Conservation (phyloP, 2,888 invertebrate genomes). For the Oligia strigilis region DNA sequence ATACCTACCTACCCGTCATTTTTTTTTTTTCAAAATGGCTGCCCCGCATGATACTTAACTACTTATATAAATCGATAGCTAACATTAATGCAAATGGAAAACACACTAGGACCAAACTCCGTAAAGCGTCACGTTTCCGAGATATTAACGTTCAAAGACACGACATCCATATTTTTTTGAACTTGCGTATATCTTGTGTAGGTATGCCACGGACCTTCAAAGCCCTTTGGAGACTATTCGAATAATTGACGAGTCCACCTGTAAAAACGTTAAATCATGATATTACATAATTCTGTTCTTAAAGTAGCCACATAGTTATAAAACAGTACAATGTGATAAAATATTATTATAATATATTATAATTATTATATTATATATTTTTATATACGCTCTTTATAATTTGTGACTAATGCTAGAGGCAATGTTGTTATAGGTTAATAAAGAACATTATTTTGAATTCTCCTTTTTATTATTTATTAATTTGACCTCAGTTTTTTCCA, state of each 20-base stretch:
- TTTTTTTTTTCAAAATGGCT: conserved; percentile 2
- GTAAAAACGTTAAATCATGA: not conserved
- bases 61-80: too few relatives aligned
- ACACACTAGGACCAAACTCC: too few relatives aligned
- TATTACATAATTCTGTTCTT: conserved; percentile 27
- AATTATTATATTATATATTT: conserved; percentile 72
- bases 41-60: too few relatives aligned
- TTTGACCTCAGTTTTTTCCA: not conserved
- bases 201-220: not conserved
- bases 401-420: conserved; percentile 77
- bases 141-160: too few relatives aligned
- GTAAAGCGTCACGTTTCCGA: too few relatives aligned
- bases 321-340: conserved; percentile 70
- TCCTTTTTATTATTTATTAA: conserved; percentile 44
- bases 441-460: conserved; percentile 67
- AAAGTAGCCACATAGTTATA: conserved; percentile 36
- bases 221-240: not conserved
- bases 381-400: conserved; percentile 75
- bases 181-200: not conserved
- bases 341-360: conserved; percentile 56
- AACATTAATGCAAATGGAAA: too few relatives aligned
- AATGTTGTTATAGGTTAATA: conserved; percentile 73
- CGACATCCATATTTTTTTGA: too few relatives aligned
- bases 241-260: conserved; percentile 11
- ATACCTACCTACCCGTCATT: not conserved